Percentiles rank a stretch among this genome's conserved stretches.
Evolutionary conservation across 2,888 invertebrate genomes (phyloP).

Genomic region (Acronicta alni): DNA sequence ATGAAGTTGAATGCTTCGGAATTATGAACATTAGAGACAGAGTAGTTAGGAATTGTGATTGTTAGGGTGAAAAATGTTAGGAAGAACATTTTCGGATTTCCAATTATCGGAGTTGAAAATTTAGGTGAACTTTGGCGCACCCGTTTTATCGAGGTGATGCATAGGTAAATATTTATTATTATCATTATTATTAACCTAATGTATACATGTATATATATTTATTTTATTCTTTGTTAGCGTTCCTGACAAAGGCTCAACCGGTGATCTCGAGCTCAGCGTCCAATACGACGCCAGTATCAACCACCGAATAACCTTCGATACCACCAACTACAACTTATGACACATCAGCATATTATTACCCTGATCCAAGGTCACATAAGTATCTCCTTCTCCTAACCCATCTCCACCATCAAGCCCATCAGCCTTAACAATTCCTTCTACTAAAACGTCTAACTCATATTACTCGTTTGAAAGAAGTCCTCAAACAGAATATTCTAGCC

Average conservation of each 20-base stretch:
- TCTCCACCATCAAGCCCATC: slow-evolving; percentile 54
- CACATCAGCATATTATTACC: slow-evolving; percentile 56
- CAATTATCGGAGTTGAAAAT: no score
- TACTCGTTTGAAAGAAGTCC: slow-evolving; percentile 35
- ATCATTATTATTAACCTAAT: no score
- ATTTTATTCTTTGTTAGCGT: no score
- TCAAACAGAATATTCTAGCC: slow-evolving; percentile 36
- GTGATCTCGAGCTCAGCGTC: slow-evolving; percentile 52
- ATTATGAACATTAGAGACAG: no score
- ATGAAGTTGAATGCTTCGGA: no score
- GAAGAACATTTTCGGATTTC: no score
- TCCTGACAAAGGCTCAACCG: slow-evolving; percentile 58
- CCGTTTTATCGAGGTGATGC: no score
- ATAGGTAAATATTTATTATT: no score
- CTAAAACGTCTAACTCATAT: slow-evolving; percentile 22
- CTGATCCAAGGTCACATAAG: slow-evolving; percentile 67
- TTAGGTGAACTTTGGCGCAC: no score
- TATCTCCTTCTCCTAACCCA: slow-evolving; percentile 56
- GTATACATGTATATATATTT: no score
- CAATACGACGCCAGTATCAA: slow-evolving; percentile 47
- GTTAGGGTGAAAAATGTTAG: no score
- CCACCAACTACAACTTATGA: slow-evolving; percentile 58
- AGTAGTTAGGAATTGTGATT: no score
- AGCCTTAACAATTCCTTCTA: slow-evolving; percentile 32
- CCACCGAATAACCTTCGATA: slow-evolving; percentile 53